Conservation (phyloP, 2,797 vertebrate genomes). For the Gymnothorax reevesii region DNA sequence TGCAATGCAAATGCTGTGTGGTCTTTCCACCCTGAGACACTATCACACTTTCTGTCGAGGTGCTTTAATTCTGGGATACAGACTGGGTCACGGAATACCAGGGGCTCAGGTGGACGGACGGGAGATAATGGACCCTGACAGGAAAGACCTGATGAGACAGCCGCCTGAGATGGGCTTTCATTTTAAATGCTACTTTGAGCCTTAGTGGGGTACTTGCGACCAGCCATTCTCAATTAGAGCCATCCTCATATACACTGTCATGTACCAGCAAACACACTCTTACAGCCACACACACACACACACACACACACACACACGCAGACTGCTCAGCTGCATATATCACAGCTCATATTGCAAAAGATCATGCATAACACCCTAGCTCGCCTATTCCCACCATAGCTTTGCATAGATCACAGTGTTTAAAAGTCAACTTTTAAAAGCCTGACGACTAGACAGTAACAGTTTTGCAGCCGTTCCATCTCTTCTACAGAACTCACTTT, state of each 20-base stretch:
- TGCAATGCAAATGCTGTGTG: not conserved
- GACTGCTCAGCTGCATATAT: slow-evolving; percentile 19
- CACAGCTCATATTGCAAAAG: not conserved
- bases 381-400: not conserved
- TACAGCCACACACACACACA: not conserved
- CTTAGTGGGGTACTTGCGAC: not conserved
- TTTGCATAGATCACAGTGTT: not conserved
- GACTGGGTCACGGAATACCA: slow-evolving; percentile 7
- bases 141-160: slow-evolving; percentile 12
- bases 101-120: not conserved
- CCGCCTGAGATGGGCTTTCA: slow-evolving; percentile 5
- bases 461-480: slow-evolving; percentile 8
- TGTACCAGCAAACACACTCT: not conserved
- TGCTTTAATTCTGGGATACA: not conserved
- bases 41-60: not conserved
- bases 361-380: not conserved
- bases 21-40: not conserved
- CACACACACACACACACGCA: slow-evolving; percentile 32
- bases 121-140: slow-evolving; percentile 7
- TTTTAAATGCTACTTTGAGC: not conserved
- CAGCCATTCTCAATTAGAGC: not conserved
- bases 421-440: slow-evolving; percentile 10
- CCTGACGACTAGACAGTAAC: not conserved
- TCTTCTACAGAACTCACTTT: slow-evolving; percentile 7
- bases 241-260: not conserved